Base-by-base conservation (phyloP, 2,888 invertebrate genomes). In the Shargacucullia verbasci region DNA sequence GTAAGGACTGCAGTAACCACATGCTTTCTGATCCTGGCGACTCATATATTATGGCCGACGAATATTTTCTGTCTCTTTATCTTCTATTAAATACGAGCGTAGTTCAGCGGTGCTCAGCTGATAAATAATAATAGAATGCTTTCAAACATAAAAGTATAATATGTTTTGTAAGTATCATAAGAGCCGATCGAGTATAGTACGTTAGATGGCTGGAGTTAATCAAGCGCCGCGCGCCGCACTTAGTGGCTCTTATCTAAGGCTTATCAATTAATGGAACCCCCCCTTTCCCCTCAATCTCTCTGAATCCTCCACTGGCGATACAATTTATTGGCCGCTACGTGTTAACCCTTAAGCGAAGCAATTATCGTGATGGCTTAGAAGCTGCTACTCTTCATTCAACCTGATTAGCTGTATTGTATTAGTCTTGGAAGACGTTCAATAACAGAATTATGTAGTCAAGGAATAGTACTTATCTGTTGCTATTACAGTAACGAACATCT, bases 241-340 rank as follows among this genome's bases (percentile, higher is more conserved):
- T 55, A 61, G 59, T 62, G 59, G 44, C 40, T 57, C 67, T 63
- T 73, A 73, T 65, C 68, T 58, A 44, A 54, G 59, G 41, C 63
- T 68, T 74, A 73, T 71, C 74, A 73, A 73, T 64, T 62, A 62
- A 62, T 64, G 45, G 14, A 55, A 37, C n/a, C 35, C 14, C 44
- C 25, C 10, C 10, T 9, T 31, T 13, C 14, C 2, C 8, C 4
- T 8, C 29, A n/a, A 5, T n/a, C 13, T 1, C 15, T 14, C 37
- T 11, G 2, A n/a, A 4, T 6, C 6, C n/a, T 13, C 15, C 6
- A 12, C 46, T 46, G 20, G 10, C 31, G n/a, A 31, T 48, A 33
- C 35, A 25, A 12, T 27, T 41, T 7, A 41, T 35, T 34, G 11
- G 2, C 12, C 10, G 13, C 8, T 39, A 4, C 10, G 20, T 10